Conservation (phyloP, 2,888 invertebrate genomes). For the Lissocephala sabroskyi region DNA sequence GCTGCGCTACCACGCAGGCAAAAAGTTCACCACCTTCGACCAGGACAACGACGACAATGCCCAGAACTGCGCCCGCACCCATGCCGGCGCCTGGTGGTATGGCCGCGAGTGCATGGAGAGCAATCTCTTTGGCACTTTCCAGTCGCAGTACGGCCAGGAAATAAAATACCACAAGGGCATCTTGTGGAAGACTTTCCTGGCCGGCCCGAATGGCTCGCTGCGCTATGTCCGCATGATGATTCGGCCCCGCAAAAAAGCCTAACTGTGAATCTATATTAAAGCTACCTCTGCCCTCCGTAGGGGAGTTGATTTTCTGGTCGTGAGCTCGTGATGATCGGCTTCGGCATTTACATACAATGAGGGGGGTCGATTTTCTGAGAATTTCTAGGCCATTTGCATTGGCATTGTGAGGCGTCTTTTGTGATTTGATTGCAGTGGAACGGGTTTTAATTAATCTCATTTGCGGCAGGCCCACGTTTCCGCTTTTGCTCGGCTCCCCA, state of each 20-base stretch:
- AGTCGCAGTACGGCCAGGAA: conserved; percentile 20
- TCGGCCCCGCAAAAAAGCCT: conserved; percentile 19
- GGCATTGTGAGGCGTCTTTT: too few relatives aligned
- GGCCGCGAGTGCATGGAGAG: conserved; percentile 31
- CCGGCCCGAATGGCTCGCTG: conserved; percentile 43
- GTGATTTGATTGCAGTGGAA: too few relatives aligned
- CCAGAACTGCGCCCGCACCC: conserved; percentile 41
- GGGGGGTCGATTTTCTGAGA: too few relatives aligned
- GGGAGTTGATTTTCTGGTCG: too few relatives aligned
- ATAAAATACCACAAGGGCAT: conserved; percentile 43
- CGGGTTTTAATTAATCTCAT: conserved; percentile 16
- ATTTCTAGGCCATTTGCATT: too few relatives aligned
- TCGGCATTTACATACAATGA: too few relatives aligned
- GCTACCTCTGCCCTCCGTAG: too few relatives aligned
- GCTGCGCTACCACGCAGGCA: conserved; percentile 38
- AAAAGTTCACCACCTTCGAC: conserved; percentile 49
- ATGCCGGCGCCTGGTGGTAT: conserved; percentile 54
- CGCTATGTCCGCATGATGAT: conserved; percentile 43
- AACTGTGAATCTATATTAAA: not conserved
- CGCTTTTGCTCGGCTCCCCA: conserved; percentile 19
- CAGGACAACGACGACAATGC: conserved; percentile 52
- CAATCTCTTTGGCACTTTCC: conserved; percentile 46
- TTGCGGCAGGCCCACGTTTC: not conserved
- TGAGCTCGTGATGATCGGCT: too few relatives aligned
- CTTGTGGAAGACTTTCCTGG: conserved; percentile 37